A percentile compares a stretch with the other conserved stretches of the same genome.
These are phyloP conservation scores for Barypeithes pellucidus DNA, from an alignment of 2,888 invertebrate genomes.

Conservation along the genomic window DNA sequence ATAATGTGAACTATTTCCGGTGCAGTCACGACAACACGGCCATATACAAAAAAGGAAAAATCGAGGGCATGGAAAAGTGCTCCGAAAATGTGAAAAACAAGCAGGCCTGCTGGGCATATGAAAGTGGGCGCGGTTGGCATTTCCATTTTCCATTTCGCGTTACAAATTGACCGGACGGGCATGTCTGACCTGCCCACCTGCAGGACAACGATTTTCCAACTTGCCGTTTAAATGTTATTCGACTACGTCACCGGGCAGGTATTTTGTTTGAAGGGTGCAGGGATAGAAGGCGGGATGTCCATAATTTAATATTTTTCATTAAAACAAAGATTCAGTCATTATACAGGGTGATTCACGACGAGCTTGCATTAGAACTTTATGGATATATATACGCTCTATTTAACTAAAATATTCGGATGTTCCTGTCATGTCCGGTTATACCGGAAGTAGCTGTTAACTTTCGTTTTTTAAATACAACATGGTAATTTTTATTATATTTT, in stretches of 20 bases:
- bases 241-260: not conserved
- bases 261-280: constrained; percentile 9
- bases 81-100: constrained; percentile 46
- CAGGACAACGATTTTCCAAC: constrained; percentile 39
- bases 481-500: too few relatives aligned
- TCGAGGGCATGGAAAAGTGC: constrained; percentile 20
- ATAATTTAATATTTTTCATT: too few relatives aligned
- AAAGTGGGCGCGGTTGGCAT: constrained; percentile 52
- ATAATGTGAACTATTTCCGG: constrained; percentile 40
- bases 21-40: constrained; percentile 40
- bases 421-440: too few relatives aligned
- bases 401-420: too few relatives aligned
- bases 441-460: too few relatives aligned
- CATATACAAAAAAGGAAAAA: constrained; percentile 36
- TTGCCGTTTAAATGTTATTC: constrained; percentile 46
- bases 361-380: too few relatives aligned
- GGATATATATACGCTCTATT: too few relatives aligned
- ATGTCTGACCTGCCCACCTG: constrained; percentile 52
- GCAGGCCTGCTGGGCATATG: constrained; percentile 43
- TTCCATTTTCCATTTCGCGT: constrained; percentile 52
- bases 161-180: constrained; percentile 52
- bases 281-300: too few relatives aligned
- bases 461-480: too few relatives aligned
- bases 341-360: too few relatives aligned
- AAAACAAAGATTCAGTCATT: too few relatives aligned